Evolutionary conservation across 92 coral and sea anemone species (phyloP), one percentile per base, ranked within the genome.

Genomic region (Actinernus sp.): DNA sequence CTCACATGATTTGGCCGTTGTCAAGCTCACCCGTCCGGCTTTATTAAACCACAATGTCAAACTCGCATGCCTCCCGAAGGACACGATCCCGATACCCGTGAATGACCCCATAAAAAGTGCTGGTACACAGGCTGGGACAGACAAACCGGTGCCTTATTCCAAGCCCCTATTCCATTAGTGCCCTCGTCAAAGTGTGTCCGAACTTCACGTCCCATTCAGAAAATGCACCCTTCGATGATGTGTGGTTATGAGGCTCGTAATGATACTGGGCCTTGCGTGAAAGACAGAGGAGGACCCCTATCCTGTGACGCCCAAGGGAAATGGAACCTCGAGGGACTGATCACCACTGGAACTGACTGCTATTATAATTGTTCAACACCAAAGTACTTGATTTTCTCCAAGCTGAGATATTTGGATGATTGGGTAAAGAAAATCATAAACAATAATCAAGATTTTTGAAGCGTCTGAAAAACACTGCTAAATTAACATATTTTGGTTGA

Each of bases 201-300:
- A 5, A 32, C 63, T 24, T 23, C 24, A 2, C 76, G 67, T 44
- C 69, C 76, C 2, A 33, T 33, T 12, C 74, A 43, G 25, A 58
- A 68, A 22, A 70, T 69, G 49, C 85, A 88, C 58, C 56, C 49
- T n/a, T 88, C 93, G 14, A 82, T 87, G 93, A 48, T 82, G 14
- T 87, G 88, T 31, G 93, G 85, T 10, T 75, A 76, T 9, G 72
- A 75, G 28, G 70, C 22, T 12, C 56, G 62, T 37, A 62, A 72
- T 16, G 49, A 58, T 17, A 70, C 74, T 20, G 87, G 84, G 26
- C 88, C 81, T 19, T 88, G 93, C 34, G 78, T 76, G 66, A 79
- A 58, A 38, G 93, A 88, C 41, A 75, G 75, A 19, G 93, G 93
- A 50, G 89, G 82, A 3, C 93, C 93, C 77, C 72, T 88, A 22